Conservation (phyloP, 2,888 invertebrate species). For the Meghimatium bilineatum region DNA sequence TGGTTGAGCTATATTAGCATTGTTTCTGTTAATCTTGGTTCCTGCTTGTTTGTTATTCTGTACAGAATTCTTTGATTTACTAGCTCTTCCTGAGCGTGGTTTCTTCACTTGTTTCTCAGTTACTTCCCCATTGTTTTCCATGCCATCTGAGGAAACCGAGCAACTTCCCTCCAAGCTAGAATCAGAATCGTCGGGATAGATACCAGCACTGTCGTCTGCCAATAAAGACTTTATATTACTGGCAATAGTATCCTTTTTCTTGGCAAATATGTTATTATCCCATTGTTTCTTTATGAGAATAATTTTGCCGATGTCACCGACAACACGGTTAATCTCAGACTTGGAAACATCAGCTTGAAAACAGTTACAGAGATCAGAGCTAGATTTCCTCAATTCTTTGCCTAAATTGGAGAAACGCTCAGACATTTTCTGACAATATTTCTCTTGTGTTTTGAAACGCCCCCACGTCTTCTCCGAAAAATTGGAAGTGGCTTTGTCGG, state of each 20-base stretch:
- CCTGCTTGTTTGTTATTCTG: slow-evolving; percentile 1
- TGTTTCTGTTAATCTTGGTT: slow-evolving; percentile 12
- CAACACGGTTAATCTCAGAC: slow-evolving; percentile 35
- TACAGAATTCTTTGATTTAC: background rate
- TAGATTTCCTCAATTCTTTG: slow-evolving; percentile 19
- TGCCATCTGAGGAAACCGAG: slow-evolving; percentile 14
- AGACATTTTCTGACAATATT: slow-evolving; percentile 18
- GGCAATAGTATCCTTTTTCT: background rate
- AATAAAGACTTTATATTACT: slow-evolving; percentile 23
- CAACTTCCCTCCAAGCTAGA: slow-evolving; percentile 39
- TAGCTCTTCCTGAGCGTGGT: background rate
- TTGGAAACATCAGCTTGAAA: slow-evolving; percentile 34
- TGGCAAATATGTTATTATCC: slow-evolving; percentile 10
- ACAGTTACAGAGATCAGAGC: slow-evolving; percentile 3
- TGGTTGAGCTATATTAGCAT: background rate
- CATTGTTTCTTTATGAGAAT: slow-evolving; percentile 7
- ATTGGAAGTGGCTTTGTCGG: slow-evolving; percentile 11
- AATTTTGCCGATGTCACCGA: slow-evolving; percentile 33
- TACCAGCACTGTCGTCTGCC: background rate
- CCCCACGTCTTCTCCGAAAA: slow-evolving; percentile 9
- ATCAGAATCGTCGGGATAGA: slow-evolving; percentile 5
- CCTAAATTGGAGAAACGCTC: slow-evolving; percentile 22
- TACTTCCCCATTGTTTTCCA: background rate
- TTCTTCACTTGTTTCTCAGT: background rate
- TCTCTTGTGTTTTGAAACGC: slow-evolving; percentile 23